Base-by-base conservation (phyloP, 2,888 invertebrate species). In the Drosophila mayaguana region DNA sequence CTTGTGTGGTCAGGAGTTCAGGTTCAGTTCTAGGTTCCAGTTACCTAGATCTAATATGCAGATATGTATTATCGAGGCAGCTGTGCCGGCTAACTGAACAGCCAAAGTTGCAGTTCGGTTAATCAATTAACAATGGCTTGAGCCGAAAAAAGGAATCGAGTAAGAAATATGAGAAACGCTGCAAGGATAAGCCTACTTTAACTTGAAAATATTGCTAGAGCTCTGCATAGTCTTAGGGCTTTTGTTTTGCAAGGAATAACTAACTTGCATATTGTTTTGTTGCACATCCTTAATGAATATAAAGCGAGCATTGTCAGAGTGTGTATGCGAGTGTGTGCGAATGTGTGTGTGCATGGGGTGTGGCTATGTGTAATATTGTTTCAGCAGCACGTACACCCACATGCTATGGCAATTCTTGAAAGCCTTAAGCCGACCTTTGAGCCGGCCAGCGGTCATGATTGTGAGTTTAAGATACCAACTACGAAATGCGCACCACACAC, bases 191-290 rank as follows among this genome's bases (percentile, higher is more conserved):
- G 83, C 88, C 86, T 76, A 76, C 86, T 87, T 88, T 87, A 88
- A 87, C 86, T 87, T 86, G 86, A 87, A 87, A 87, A 87, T 88
- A 88, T 87, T 86, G 81, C 83, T 46, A 57, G 75, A 66, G 66
- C 66, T 76, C 80, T 56, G 51, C 54, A 73, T 63, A 61, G 80
- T 72, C 69, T 16, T 28, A 78, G 55, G 66, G 34, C 63, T 71
- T 78, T 72, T 72, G 71, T 78, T 79, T 73, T 63, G 50, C 45
- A 16, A 3, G 54, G 51, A 74, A 86, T 66, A 80, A 81, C 75
- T 83, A 86, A 83, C 87, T 85, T 82, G 88, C 73, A 65, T 63
- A 71, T 67, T 69, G 87, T 73, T 80, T 82, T 71, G 78, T 80
- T 81, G 72, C 72, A 72, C 68, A 55, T 76, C 48, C 80, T 66